A percentile compares a stretch with the other conserved stretches of the same genome.
Conservation (phyloP, 2,113 vertebrate genomes). For the Progne subis region DNA sequence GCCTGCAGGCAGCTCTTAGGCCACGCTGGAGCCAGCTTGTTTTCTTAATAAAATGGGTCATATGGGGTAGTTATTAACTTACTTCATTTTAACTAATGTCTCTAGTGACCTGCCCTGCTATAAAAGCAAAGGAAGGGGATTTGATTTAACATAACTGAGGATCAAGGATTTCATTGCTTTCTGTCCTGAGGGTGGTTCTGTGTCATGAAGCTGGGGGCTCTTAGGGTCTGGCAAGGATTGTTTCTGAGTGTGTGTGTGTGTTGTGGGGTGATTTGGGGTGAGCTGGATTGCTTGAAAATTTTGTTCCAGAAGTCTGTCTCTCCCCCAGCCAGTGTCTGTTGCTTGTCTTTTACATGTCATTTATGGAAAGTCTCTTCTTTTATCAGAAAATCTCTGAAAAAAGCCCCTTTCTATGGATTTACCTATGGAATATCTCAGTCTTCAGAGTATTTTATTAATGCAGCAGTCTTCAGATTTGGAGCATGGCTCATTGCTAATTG, state of each 20-base stretch:
- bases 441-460: slow-evolving; percentile 44
- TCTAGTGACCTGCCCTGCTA: not conserved
- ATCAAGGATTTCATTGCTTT: not conserved
- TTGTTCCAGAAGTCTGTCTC: not conserved
- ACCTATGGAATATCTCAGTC: slow-evolving; percentile 48
- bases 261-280: not conserved
- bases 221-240: not conserved
- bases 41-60: not conserved
- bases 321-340: not conserved
- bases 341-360: not conserved
- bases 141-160: not conserved
- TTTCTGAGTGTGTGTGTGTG: not conserved
- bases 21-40: not conserved
- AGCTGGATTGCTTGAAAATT: not conserved
- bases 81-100: not conserved
- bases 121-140: not conserved
- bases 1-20: not conserved
- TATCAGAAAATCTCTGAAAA: slow-evolving; percentile 35
- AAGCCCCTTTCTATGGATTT: slow-evolving; percentile 42
- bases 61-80: not conserved
- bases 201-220: accelerated
- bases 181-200: not conserved
- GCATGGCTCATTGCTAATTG: slow-evolving; percentile 70
- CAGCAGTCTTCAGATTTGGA: slow-evolving; percentile 70
- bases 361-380: not conserved